These are phyloP conservation scores for Rhagonycha lutea DNA, from an alignment of 2,888 invertebrate species.

Conservation along the genomic window DNA sequence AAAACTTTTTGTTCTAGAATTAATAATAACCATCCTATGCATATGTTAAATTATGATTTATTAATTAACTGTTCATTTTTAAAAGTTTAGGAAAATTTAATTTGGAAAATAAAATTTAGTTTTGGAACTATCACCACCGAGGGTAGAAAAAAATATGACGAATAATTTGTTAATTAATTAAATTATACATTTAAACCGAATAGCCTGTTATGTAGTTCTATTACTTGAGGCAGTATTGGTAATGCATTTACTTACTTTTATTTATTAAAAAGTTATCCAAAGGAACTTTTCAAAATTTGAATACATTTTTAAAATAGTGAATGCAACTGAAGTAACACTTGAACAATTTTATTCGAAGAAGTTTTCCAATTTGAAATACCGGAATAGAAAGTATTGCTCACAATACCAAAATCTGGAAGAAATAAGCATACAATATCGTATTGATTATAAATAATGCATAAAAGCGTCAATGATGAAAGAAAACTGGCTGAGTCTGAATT, in stretches of 20 bases:
- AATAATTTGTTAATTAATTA: not conserved
- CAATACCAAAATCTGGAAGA: not conserved
- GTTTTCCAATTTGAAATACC: not conserved
- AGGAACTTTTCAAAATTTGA: not conserved
- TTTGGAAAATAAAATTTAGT: no score
- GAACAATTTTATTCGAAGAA: not conserved
- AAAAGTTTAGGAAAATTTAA: not conserved
- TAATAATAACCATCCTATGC: not conserved
- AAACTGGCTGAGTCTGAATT: conserved; percentile 16
- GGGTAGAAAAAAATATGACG: not conserved
- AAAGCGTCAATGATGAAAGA: conserved; percentile 5
- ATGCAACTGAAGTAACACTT: not conserved
- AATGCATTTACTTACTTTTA: not conserved
- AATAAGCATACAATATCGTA: not conserved
- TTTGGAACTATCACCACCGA: not conserved
- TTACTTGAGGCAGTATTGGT: not conserved
- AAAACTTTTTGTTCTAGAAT: not conserved
- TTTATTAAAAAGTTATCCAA: not conserved
- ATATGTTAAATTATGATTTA: not conserved
- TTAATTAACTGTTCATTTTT: not conserved
- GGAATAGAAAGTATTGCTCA: not conserved
- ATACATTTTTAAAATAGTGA: not conserved
- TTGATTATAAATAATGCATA: not conserved
- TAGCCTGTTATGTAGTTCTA: not conserved
- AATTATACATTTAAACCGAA: not conserved